phyloP scores from a whole-genome alignment of 2,888 invertebrate species.

The Camptogramma bilineatum region DNA sequence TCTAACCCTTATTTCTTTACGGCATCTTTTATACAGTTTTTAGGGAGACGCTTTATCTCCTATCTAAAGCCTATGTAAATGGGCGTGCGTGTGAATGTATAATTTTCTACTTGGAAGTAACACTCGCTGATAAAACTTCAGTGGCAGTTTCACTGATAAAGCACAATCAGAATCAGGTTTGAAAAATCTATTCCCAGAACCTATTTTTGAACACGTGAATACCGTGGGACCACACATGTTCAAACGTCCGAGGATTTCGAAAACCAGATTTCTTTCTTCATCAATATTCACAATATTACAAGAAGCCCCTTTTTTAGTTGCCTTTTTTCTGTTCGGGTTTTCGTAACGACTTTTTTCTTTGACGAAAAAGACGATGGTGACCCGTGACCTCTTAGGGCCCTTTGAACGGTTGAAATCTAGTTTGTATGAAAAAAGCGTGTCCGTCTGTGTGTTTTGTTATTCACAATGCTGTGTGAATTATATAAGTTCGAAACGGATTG shows the following conservation, averaged over 20 bases:
- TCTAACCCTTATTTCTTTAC: conserved; percentile 64
- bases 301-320: conserved; percentile 79
- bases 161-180: conserved; percentile 61
- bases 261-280: conserved; percentile 84
- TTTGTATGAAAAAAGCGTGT: conserved; percentile 80
- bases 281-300: conserved; percentile 85
- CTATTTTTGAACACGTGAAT: conserved; percentile 62
- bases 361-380: conserved; percentile 77
- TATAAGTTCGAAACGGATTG: conserved; percentile 62
- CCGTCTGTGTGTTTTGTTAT: conserved; percentile 60
- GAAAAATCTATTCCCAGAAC: conserved; percentile 62
- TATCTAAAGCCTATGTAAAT: conserved; percentile 46
- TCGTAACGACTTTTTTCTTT: conserved; percentile 82
- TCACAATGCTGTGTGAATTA: conserved; percentile 64
- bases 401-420: conserved; percentile 77
- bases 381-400: conserved; percentile 74
- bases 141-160: conserved; percentile 33
- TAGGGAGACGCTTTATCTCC: conserved; percentile 44
- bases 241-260: conserved; percentile 67
- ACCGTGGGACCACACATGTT: conserved; percentile 82
- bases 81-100: conserved; percentile 37
- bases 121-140: conserved; percentile 30
- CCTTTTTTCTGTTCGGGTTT: conserved; percentile 67
- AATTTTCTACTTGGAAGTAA: conserved; percentile 38
- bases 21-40: conserved; percentile 53